A percentile compares a stretch with the other conserved stretches of the same genome.
Evolutionary conservation across 2,888 invertebrate species (phyloP).

Genomic region (Cephus pulcher): DNA sequence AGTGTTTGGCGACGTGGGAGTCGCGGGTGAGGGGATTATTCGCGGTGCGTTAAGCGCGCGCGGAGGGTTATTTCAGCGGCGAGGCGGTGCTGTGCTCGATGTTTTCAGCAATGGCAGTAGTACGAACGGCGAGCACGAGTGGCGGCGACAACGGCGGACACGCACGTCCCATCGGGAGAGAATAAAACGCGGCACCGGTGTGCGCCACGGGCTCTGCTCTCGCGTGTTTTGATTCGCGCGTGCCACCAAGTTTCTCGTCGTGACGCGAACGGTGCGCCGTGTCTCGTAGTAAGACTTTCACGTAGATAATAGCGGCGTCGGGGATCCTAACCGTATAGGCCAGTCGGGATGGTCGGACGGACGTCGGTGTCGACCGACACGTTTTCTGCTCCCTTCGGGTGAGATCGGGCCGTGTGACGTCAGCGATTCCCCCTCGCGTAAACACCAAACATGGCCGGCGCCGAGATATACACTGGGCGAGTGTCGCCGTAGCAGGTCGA

Average conservation of each 20-base stretch:
- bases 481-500: conserved; percentile 25
- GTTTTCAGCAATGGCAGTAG: conserved; percentile 57
- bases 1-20: conserved; percentile 25
- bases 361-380: conserved; percentile 32
- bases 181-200: conserved; percentile 23
- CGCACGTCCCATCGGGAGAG: conserved; percentile 55
- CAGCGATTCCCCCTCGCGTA: conserved; percentile 64
- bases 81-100: conserved; percentile 40
- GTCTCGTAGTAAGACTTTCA: background rate
- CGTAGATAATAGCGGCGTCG: background rate
- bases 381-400: conserved; percentile 48
- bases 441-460: conserved; percentile 67
- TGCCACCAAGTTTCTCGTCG: background rate
- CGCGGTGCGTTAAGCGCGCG: conserved; percentile 16
- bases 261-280: background rate
- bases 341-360: background rate
- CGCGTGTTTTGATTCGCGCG: conserved; percentile 5
- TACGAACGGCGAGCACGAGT: conserved; percentile 54
- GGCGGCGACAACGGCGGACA: conserved; percentile 39
- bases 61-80: conserved; percentile 43
- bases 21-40: conserved; percentile 30
- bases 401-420: conserved; percentile 59
- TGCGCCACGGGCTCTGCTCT: conserved; percentile 7
- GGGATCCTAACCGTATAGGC: background rate
- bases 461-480: conserved; percentile 51